Evolutionary conservation across 2,797 vertebrate species (phyloP).

Genomic region (Clarias fuscus): DNA sequence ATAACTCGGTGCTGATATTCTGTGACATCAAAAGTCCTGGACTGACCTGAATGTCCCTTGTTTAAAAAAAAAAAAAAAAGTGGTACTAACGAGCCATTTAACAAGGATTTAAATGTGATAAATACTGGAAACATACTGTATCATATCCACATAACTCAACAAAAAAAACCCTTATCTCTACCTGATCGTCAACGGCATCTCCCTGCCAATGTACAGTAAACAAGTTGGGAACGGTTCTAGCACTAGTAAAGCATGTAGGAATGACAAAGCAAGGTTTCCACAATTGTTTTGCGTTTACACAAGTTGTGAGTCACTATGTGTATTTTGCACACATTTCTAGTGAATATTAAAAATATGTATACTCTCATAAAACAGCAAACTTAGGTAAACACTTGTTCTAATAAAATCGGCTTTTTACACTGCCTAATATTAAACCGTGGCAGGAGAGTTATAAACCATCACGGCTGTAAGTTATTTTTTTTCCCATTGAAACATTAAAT

Average conservation of each 20-base stretch:
- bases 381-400: neutral
- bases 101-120: neutral
- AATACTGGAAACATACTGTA: neutral
- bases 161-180: neutral
- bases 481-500: neutral
- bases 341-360: neutral
- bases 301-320: neutral
- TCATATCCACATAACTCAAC: neutral
- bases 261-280: constrained; percentile 2
- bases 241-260: neutral
- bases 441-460: neutral
- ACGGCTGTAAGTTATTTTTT: neutral
- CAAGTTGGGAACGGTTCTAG: neutral
- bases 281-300: neutral
- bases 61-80: neutral
- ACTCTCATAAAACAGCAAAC: neutral
- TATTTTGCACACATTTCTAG: neutral
- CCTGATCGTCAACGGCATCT: neutral
- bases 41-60: too few species aligned
- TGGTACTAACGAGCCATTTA: neutral
- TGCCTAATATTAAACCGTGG: constrained; percentile 2
- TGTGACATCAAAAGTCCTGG: too few species aligned
- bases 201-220: neutral
- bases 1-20: too few species aligned
- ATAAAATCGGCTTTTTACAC: neutral